phyloP scores from a whole-genome alignment of 2,888 invertebrate genomes.

The Drosophila mulleri region DNA sequence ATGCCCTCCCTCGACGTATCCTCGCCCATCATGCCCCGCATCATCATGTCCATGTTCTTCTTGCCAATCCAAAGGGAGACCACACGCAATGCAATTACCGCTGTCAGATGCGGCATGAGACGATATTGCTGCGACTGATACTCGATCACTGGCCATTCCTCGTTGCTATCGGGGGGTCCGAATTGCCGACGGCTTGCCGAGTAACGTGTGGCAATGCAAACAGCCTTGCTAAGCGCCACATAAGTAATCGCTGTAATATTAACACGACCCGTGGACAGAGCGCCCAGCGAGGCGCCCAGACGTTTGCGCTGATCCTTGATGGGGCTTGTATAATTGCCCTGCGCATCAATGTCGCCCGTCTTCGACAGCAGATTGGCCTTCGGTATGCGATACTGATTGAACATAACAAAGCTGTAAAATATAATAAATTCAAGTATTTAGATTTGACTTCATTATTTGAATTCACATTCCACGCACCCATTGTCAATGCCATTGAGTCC shows the following conservation, averaged over 20 bases:
- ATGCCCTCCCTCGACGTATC: slow-evolving; percentile 86
- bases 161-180: slow-evolving; percentile 88
- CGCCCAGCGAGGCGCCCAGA: slow-evolving; percentile 93
- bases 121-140: slow-evolving; percentile 96
- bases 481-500: slow-evolving; percentile 97
- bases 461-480: slow-evolving; percentile 87
- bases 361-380: slow-evolving; percentile 92
- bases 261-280: slow-evolving; percentile 93
- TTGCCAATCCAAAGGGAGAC: slow-evolving; percentile 87
- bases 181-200: slow-evolving; percentile 95
- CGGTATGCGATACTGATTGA: slow-evolving; percentile 92
- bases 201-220: slow-evolving; percentile 94
- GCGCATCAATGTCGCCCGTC: slow-evolving; percentile 93
- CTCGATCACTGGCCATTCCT: slow-evolving; percentile 94
- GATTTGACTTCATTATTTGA: background rate
- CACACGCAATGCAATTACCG: slow-evolving; percentile 88
- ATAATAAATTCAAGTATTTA: background rate
- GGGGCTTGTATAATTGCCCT: slow-evolving; percentile 92
- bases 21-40: slow-evolving; percentile 85
- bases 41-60: slow-evolving; percentile 85
- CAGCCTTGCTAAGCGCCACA: slow-evolving; percentile 89
- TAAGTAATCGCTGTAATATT: slow-evolving; percentile 89
- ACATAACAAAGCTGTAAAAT: slow-evolving; percentile 88
- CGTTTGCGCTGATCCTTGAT: slow-evolving; percentile 93
- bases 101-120: slow-evolving; percentile 90